These are phyloP conservation scores for Macrostomum lignano DNA, from an alignment of 1,140 invertebrate species.

Conservation along the genomic window DNA sequence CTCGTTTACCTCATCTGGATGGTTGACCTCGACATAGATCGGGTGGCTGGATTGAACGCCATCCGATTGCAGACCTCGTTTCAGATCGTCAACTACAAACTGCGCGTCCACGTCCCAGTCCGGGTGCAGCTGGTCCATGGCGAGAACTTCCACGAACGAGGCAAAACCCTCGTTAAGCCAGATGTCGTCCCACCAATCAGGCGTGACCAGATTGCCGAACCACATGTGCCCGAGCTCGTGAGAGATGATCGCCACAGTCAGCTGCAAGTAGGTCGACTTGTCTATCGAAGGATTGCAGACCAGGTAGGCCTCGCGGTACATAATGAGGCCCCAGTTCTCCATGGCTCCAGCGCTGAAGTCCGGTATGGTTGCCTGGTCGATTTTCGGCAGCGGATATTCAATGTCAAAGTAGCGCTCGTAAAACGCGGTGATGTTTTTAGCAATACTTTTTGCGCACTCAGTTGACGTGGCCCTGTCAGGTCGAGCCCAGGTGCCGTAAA, in stretches of 20 bases:
- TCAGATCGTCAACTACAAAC: slow-evolving; percentile 50
- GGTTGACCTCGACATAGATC: slow-evolving; percentile 53
- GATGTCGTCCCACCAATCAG: too few relatives aligned
- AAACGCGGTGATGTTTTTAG: slow-evolving; percentile 15
- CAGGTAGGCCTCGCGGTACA: background rate
- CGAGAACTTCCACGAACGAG: too few relatives aligned
- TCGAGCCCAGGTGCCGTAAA: slow-evolving; percentile 14
- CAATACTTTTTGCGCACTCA: slow-evolving; percentile 14
- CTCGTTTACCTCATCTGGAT: slow-evolving; percentile 65
- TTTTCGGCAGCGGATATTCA: slow-evolving; percentile 12
- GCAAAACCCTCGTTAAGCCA: too few relatives aligned
- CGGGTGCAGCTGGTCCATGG: slow-evolving; percentile 37
- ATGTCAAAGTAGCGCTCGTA: slow-evolving; percentile 25
- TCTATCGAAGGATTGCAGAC: background rate
- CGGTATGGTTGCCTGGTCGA: too few relatives aligned
- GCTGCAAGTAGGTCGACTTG: too few relatives aligned
- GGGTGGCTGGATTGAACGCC: slow-evolving; percentile 60
- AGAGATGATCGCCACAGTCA: too few relatives aligned
- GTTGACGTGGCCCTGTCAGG: slow-evolving; percentile 13
- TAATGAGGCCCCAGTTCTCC: too few relatives aligned
- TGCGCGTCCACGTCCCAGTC: slow-evolving; percentile 44
- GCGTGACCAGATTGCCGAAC: too few relatives aligned
- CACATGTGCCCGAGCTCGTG: too few relatives aligned
- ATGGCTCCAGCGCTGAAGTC: too few relatives aligned
- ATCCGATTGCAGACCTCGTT: slow-evolving; percentile 51